Conservation (phyloP, 2,113 vertebrate species). For the Neolamprologus sp. region DNA sequence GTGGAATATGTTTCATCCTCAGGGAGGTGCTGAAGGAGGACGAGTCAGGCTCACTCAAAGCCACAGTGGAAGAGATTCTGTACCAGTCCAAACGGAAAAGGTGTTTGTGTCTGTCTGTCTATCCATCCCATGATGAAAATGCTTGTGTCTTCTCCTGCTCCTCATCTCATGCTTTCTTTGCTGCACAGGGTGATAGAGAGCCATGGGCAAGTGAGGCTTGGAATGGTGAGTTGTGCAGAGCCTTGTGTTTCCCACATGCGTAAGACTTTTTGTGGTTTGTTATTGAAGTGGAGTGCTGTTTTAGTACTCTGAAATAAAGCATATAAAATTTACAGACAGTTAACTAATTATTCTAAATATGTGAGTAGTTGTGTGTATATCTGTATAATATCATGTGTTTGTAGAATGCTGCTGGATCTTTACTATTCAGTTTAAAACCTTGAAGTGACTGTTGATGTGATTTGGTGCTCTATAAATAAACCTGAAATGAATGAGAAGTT, state of each 20-base stretch:
- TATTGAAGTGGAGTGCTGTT: neutral
- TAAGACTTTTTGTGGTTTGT: neutral
- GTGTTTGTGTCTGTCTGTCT: neutral
- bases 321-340: neutral
- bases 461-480: neutral
- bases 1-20: neutral
- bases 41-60: constrained; percentile 92
- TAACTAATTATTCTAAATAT: neutral
- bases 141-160: neutral
- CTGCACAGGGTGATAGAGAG: constrained; percentile 78
- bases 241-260: neutral
- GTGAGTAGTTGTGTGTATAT: neutral
- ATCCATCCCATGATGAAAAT: neutral
- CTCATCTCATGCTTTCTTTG: neutral
- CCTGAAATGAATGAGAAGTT: neutral
- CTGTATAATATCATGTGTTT: neutral
- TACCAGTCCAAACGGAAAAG: constrained; percentile 93
- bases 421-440: neutral
- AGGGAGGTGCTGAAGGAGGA: constrained; percentile 98
- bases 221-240: constrained; percentile 78
- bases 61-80: constrained; percentile 91
- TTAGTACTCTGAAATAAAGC: neutral
- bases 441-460: neutral
- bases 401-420: neutral
- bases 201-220: constrained; percentile 91